Evolutionary conservation across 2,888 invertebrate species (phyloP).

Genomic region (Drosophila maculinotata): DNA sequence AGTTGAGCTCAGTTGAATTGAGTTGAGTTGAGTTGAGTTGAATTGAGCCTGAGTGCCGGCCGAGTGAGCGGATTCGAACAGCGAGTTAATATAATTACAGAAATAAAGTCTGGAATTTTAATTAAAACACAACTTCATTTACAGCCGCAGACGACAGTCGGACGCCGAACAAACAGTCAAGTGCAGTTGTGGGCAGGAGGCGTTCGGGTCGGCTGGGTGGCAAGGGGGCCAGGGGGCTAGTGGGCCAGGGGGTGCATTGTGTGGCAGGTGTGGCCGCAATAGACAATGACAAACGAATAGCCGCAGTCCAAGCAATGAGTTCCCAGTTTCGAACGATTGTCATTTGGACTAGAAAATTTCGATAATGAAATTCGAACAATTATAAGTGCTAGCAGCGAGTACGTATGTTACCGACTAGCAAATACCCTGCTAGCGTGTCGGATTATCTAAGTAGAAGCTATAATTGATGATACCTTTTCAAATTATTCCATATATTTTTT

Average conservation of each 20-base stretch:
- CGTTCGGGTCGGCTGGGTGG: background rate
- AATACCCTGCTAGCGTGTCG: background rate
- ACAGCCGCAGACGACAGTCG: conserved; percentile 74
- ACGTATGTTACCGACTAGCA: background rate
- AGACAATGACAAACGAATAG: conserved; percentile 64
- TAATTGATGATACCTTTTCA: no score
- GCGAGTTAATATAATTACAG: conserved; percentile 82
- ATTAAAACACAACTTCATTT: conserved; percentile 82
- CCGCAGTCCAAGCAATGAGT: conserved; percentile 53
- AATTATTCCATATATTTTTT: no score
- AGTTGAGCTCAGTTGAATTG: no score
- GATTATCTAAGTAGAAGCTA: no score
- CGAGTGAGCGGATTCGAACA: conserved; percentile 65
- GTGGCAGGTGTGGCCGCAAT: conserved; percentile 49
- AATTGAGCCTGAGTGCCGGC: conserved; percentile 15
- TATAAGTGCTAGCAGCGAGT: background rate
- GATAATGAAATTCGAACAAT: conserved; percentile 53
- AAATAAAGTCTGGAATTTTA: conserved; percentile 83
- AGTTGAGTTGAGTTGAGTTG: no score
- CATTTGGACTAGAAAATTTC: conserved; percentile 57
- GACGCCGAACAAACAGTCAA: conserved; percentile 44
- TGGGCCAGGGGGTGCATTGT: background rate
- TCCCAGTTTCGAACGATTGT: conserved; percentile 22
- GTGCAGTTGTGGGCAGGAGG: background rate
- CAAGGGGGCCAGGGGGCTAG: background rate